phyloP scores from a whole-genome alignment of 2,797 vertebrate species.

The Prionace glauca region DNA sequence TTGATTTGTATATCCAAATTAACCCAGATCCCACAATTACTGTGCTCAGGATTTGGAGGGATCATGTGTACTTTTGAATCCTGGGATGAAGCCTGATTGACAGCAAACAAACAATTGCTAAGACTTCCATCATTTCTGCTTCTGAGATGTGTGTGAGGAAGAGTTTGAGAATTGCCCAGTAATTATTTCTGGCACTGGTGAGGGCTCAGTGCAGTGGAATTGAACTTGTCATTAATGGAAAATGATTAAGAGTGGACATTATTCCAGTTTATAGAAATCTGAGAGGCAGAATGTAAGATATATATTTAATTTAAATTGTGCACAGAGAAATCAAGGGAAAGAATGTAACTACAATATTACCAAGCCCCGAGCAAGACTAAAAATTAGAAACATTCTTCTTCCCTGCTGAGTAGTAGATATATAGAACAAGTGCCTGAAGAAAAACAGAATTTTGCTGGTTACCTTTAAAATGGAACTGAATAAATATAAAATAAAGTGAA shows the following conservation, averaged over 20 bases:
- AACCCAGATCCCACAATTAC: not conserved
- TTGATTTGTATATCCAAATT: not conserved
- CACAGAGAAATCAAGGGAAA: not conserved
- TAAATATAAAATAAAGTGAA: not conserved
- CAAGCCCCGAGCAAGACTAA: not conserved
- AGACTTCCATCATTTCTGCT: not conserved
- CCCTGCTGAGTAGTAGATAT: not conserved
- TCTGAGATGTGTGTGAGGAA: not conserved
- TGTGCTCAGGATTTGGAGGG: not conserved
- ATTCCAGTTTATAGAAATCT: not conserved
- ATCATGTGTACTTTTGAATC: not conserved
- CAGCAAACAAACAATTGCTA: not conserved
- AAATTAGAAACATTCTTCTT: constrained; percentile 26
- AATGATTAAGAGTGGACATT: not conserved
- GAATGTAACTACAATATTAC: constrained; percentile 20
- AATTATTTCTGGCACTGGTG: not conserved
- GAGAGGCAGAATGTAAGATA: not conserved
- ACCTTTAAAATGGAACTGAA: not conserved
- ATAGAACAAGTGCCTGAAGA: not conserved
- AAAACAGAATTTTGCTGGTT: not conserved
- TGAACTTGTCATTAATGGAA: not conserved
- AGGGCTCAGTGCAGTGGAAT: not conserved
- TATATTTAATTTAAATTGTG: constrained; percentile 18
- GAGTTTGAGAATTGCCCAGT: not conserved
- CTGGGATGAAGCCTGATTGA: not conserved